Evolutionary conservation across 2,113 vertebrate species (phyloP), one percentile per base, ranked within the genome.

Genomic region (Ardeotis arabs): DNA sequence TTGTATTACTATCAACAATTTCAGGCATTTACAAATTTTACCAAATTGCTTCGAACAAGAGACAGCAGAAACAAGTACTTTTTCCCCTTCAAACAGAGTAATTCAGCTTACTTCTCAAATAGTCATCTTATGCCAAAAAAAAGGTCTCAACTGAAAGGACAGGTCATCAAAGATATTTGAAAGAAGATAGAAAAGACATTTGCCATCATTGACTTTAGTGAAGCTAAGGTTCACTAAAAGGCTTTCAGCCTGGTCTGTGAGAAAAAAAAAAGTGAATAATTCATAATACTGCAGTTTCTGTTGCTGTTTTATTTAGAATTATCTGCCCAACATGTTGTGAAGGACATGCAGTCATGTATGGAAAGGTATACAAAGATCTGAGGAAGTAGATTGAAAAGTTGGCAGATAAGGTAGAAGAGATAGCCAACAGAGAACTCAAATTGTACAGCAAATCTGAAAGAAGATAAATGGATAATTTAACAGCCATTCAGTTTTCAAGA

Each of bases 401-500:
- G 97, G 97, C 97, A 98, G 97, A 96, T 93, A 97, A 97, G 97
- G 94, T 96, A 97, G 96, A 94, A 97, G 92, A 96, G 95, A 95
- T 88, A 94, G 95, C 93, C 80, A 95, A 82, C 86, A 96, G 96
- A 97, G 63, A 97, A 97, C 96, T 95, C 87, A 97, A 97, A 97
- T 76, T 78, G 93, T 97, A 97, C 96, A 97, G 97, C 96, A 98
- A 97, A 98, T 97, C 96, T 92, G 97, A 98, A 98, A 97, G 98
- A 98, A 98, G 98, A 98, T 98, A 98, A 98, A 98, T 98, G 98
- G 98, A 98, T 98, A 98, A 98, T 98, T 98, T 98, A 98, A 98
- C 98, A 98, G 98, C 97, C 96, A 95, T 98, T 98, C 98, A 98
- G 98, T 98, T 98, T 98, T 98, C 97, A 98, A 98, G 98, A 98